Evolutionary conservation across 2,888 invertebrate species (phyloP).

Genomic region (Sphaerophoria rueppellii): DNA sequence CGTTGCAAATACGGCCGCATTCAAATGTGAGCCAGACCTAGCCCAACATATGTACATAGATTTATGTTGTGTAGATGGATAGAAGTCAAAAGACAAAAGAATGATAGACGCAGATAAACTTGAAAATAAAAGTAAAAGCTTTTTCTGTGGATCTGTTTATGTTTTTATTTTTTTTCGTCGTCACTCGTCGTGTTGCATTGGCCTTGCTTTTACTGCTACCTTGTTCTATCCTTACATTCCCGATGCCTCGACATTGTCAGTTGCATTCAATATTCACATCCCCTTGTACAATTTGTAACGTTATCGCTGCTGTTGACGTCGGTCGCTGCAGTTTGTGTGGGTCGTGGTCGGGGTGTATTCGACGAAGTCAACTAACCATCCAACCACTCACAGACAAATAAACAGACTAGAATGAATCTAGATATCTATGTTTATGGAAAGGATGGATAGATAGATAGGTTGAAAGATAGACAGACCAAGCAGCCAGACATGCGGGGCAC

Average conservation of each 20-base stretch:
- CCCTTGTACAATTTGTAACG: conserved; percentile 57
- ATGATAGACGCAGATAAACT: conserved; percentile 58
- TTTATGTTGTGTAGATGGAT: neutral
- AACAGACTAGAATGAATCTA: conserved; percentile 50
- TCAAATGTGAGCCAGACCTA: conserved; percentile 52
- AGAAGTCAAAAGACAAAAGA: conserved; percentile 28
- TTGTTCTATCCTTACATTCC: neutral
- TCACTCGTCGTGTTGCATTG: conserved; percentile 4
- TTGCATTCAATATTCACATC: conserved; percentile 18
- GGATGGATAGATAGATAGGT: conserved; percentile 26
- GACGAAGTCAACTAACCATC: conserved; percentile 67
- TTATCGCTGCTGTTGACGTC: neutral
- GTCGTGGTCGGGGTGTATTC: neutral
- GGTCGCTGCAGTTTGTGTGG: no score
- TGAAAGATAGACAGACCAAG: neutral
- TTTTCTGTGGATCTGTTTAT: conserved; percentile 38
- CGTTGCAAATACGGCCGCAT: conserved; percentile 28
- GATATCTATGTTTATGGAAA: neutral
- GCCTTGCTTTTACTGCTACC: conserved; percentile 22
- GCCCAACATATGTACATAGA: conserved; percentile 24
- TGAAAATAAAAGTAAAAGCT: conserved; percentile 72
- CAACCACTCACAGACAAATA: conserved; percentile 63
- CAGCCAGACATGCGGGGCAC: conserved; percentile 45
- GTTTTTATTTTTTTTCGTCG: conserved; percentile 5
- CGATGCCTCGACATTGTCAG: neutral